These are phyloP conservation scores for Lamellibrachia satsuma DNA, from an alignment of 2,888 invertebrate species.

Conservation along the genomic window DNA sequence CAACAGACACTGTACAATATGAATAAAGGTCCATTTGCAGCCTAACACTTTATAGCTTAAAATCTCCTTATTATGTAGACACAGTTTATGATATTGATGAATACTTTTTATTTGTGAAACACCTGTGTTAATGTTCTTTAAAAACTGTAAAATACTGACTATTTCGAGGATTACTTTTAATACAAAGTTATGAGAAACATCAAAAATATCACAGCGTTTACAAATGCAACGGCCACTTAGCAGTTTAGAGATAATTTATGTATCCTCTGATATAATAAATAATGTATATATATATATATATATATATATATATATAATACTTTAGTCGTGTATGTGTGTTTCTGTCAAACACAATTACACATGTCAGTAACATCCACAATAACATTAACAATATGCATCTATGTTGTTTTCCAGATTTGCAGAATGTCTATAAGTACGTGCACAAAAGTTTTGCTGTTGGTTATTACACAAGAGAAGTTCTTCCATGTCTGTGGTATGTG, in stretches of 20 bases:
- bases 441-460: not conserved
- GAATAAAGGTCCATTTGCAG: constrained; percentile 70
- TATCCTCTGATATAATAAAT: not conserved
- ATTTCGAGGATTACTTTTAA: not conserved
- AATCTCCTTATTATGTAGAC: no score
- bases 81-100: no score
- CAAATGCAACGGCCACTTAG: not conserved
- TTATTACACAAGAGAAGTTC: not conserved
- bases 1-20: constrained; percentile 84
- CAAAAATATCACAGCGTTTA: not conserved
- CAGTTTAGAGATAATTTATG: not conserved
- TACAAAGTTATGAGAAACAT: not conserved
- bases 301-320: not conserved
- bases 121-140: no score
- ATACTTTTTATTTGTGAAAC: no score
- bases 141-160: no score
- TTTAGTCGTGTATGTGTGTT: not conserved
- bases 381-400: not conserved
- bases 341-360: not conserved
- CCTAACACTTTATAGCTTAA: no score
- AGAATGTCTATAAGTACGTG: not conserved
- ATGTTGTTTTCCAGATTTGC: not conserved
- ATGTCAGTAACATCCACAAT: constrained; percentile 20
- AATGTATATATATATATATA: not conserved
- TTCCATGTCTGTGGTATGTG: not conserved